Evolutionary conservation across 1,140 invertebrate species (phyloP).

Genomic region (Drosophila erecta): DNA sequence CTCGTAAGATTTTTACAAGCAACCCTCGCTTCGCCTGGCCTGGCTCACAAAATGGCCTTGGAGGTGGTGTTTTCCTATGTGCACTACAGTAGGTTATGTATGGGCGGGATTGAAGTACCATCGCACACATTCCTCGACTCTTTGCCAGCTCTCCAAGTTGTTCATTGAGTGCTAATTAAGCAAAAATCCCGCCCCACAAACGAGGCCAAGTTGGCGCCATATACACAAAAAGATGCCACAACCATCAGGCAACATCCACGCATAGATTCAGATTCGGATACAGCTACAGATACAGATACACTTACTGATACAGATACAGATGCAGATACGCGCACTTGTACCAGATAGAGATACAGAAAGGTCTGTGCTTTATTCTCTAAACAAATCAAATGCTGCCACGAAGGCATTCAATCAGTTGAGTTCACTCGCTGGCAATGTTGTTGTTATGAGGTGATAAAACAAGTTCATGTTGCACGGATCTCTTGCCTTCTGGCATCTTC

Average conservation of each 20-base stretch:
- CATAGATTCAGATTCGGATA: conserved; percentile 19
- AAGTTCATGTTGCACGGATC: conserved; percentile 56
- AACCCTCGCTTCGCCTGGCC: conserved; percentile 55
- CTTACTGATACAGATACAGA: not conserved
- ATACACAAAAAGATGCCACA: conserved; percentile 47
- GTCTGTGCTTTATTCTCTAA: conserved; percentile 78
- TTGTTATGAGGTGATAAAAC: conserved; percentile 69
- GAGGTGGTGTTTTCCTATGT: conserved; percentile 32
- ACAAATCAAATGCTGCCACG: conserved; percentile 80
- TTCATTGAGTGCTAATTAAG: conserved; percentile 79
- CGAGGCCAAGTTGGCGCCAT: conserved; percentile 81
- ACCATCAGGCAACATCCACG: conserved; percentile 33
- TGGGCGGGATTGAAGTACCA: conserved; percentile 15
- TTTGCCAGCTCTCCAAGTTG: conserved; percentile 58
- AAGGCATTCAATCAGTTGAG: conserved; percentile 74
- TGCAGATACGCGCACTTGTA: not conserved
- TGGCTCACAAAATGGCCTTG: conserved; percentile 39
- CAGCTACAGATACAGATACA: not conserved
- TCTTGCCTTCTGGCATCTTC: conserved; percentile 14
- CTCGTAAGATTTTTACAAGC: conserved; percentile 73
- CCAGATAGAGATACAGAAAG: conserved; percentile 21
- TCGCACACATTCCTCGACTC: conserved; percentile 36
- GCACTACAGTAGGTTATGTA: not conserved
- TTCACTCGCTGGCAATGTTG: conserved; percentile 44
- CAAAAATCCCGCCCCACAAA: conserved; percentile 72